These are phyloP conservation scores for Istiophorus platypterus DNA, from an alignment of 2,113 vertebrate species.

Conservation along the genomic window DNA sequence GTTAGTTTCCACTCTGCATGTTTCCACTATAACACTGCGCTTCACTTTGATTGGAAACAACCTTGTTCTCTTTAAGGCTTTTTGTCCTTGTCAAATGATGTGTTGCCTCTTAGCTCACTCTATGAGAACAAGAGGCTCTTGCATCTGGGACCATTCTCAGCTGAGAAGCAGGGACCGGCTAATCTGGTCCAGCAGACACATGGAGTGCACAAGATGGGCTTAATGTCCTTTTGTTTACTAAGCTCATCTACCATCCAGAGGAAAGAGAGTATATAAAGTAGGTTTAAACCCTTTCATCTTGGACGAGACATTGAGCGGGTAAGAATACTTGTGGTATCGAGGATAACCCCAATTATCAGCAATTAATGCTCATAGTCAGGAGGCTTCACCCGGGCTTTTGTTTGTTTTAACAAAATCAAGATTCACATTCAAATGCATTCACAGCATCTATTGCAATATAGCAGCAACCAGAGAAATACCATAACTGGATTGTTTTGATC, in stretches of 20 bases:
- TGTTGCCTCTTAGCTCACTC: conserved; percentile 51
- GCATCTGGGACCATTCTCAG: conserved; percentile 62
- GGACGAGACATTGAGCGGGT: conserved; percentile 32
- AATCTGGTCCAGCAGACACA: conserved; percentile 73
- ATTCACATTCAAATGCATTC: neutral
- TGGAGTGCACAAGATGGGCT: conserved; percentile 52
- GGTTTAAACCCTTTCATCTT: conserved; percentile 69
- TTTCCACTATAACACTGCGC: conserved; percentile 15
- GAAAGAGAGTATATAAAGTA: conserved; percentile 39
- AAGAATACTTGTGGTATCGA: conserved; percentile 27
- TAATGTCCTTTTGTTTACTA: conserved; percentile 75
- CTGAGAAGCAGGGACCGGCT: conserved; percentile 50
- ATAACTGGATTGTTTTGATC: conserved; percentile 60
- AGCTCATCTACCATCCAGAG: conserved; percentile 62
- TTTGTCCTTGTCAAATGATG: conserved; percentile 59
- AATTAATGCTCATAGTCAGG: conserved; percentile 44
- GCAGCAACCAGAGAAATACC: conserved; percentile 12
- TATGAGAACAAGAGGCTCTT: conserved; percentile 52
- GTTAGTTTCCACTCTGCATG: conserved; percentile 20
- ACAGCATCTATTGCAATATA: conserved; percentile 40
- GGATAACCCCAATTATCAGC: conserved; percentile 48
- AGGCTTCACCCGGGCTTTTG: conserved; percentile 34
- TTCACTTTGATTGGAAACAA: conserved; percentile 34
- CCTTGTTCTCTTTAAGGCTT: conserved; percentile 52
- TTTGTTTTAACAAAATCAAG: conserved; percentile 53